Evolutionary conservation across 2,888 invertebrate species (phyloP).

Genomic region (Galerucella calmariensis): DNA sequence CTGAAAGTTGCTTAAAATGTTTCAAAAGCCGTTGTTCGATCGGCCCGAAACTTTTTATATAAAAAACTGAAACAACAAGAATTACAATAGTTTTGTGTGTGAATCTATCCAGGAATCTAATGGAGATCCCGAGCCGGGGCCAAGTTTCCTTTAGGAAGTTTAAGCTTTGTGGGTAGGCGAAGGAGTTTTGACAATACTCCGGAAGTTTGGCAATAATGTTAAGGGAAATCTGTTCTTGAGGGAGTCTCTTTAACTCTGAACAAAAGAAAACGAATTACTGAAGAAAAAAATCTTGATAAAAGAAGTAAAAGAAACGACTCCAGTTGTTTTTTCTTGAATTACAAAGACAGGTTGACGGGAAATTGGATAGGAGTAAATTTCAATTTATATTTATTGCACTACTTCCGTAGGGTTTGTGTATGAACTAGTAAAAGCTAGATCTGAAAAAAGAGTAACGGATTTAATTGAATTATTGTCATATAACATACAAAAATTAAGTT

Average conservation of each 20-base stretch:
- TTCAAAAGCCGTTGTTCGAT: background rate
- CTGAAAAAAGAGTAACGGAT: too few relatives aligned
- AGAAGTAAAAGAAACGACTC: background rate
- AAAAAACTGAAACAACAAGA: background rate
- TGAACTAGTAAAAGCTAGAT: background rate
- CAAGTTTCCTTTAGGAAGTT: conserved; percentile 21
- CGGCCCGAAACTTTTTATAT: background rate
- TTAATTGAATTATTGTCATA: too few relatives aligned
- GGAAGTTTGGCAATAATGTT: conserved; percentile 34
- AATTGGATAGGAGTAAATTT: conserved; percentile 19
- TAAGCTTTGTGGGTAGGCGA: conserved; percentile 24
- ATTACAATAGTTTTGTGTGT: conserved; percentile 13
- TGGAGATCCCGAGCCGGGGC: background rate
- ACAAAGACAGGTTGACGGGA: conserved; percentile 23
- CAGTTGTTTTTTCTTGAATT: conserved; percentile 14
- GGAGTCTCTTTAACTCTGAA: conserved; percentile 23
- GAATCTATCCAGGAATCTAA: conserved; percentile 8
- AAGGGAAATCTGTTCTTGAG: conserved; percentile 34
- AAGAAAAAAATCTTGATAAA: conserved; percentile 17
- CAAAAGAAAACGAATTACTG: conserved; percentile 32
- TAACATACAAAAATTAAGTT: too few relatives aligned
- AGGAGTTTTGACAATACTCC: conserved; percentile 22
- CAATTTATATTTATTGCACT: conserved; percentile 11
- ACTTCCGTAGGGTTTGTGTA: conserved; percentile 1
- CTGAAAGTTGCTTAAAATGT: background rate